A percentile compares a stretch with the other conserved stretches of the same genome.
Conservation (phyloP, 2,113 vertebrate genomes). For the Clarias batrachus region DNA sequence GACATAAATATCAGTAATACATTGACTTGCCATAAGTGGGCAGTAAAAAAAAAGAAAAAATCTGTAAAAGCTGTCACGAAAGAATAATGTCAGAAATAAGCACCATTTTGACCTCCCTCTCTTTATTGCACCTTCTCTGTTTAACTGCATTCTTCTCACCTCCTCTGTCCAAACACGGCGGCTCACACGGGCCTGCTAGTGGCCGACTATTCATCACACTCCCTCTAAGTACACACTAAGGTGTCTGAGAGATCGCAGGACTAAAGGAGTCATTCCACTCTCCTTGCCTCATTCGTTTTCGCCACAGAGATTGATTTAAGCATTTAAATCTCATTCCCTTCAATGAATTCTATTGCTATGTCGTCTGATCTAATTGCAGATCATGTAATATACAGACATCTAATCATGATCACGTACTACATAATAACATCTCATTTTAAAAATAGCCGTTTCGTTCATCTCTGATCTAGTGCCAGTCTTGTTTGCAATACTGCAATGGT, state of each 20-base stretch:
- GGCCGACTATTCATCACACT: constrained; percentile 64
- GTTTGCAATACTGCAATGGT: neutral
- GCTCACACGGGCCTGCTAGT: constrained; percentile 66
- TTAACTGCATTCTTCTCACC: constrained; percentile 74
- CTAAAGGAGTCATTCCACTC: constrained; percentile 27
- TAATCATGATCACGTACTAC: neutral
- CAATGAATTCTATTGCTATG: neutral
- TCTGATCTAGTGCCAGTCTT: neutral
- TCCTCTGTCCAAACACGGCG: constrained; percentile 65
- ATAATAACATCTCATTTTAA: neutral
- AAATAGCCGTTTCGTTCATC: neutral
- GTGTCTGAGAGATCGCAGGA: constrained; percentile 63
- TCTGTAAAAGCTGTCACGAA: neutral
- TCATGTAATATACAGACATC: neutral
- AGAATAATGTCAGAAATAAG: neutral
- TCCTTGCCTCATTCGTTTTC: neutral
- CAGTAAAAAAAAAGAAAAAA: neutral
- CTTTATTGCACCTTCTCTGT: constrained; percentile 47
- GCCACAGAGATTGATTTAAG: neutral
- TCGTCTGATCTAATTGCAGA: neutral
- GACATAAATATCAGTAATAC: neutral
- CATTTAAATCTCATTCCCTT: neutral
- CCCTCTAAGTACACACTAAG: constrained; percentile 68
- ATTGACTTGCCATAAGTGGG: neutral
- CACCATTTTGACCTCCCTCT: neutral